phyloP scores from a whole-genome alignment of 2,113 vertebrate genomes.

The Pachyramphus minor region DNA sequence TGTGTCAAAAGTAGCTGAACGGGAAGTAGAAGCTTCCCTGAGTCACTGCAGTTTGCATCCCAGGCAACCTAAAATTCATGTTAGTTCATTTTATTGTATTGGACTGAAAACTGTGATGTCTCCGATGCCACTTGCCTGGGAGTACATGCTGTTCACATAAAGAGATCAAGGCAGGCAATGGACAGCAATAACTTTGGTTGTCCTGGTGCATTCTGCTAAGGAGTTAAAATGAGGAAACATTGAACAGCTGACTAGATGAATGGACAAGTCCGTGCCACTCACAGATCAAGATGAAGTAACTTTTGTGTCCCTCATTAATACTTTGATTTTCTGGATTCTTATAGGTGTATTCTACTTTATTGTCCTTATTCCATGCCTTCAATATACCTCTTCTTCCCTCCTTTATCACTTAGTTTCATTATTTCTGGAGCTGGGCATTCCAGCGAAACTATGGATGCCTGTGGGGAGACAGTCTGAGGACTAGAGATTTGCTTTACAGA shows the following conservation, averaged over 20 bases:
- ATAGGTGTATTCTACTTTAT: background rate
- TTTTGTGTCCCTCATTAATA: background rate
- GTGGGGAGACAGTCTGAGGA: background rate
- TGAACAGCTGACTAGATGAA: background rate
- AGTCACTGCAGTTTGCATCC: background rate
- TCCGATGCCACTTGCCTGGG: background rate
- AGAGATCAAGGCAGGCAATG: background rate
- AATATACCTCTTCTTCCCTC: background rate
- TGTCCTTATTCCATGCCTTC: background rate
- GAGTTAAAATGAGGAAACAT: background rate
- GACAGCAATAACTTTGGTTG: background rate
- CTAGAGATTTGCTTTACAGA: background rate
- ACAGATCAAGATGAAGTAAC: background rate
- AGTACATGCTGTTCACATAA: background rate
- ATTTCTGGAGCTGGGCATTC: background rate
- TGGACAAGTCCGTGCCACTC: background rate
- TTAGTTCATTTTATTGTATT: background rate
- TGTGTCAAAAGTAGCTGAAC: background rate
- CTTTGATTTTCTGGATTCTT: background rate
- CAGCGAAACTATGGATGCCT: background rate
- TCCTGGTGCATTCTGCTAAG: background rate
- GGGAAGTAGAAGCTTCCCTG: background rate
- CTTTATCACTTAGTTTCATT: background rate
- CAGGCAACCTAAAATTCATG: background rate
- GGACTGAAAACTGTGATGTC: background rate